These are phyloP conservation scores for Yoshiicerus persimilis DNA, from an alignment of 1,140 invertebrate species.

Conservation along the genomic window DNA sequence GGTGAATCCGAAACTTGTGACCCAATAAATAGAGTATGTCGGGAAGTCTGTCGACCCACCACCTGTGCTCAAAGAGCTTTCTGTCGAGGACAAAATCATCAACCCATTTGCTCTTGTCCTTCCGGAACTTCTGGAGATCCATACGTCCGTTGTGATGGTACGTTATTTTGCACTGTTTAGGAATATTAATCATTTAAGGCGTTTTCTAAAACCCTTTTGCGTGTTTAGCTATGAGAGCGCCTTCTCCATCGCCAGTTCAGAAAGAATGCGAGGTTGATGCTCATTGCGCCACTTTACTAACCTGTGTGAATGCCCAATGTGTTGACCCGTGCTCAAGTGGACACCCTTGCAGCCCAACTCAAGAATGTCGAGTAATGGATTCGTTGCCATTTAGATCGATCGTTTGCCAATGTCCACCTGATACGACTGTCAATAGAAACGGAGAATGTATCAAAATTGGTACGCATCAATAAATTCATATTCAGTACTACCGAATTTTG, in stretches of 20 bases:
- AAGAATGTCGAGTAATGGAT: conserved; percentile 75
- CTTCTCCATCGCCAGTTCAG: conserved; percentile 50
- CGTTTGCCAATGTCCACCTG: conserved; percentile 76
- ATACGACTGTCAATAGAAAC: conserved; percentile 65
- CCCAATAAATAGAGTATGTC: conserved; percentile 76
- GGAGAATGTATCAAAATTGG: conserved; percentile 66
- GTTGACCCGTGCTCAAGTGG: conserved; percentile 71
- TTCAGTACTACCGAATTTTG: background rate
- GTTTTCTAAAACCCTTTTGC: background rate
- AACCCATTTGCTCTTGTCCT: conserved; percentile 74
- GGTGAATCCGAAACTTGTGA: conserved; percentile 82
- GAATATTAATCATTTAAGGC: background rate
- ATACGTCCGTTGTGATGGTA: conserved; percentile 66
- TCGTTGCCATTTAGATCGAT: conserved; percentile 75
- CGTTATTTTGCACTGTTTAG: background rate
- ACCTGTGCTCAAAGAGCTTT: conserved; percentile 73
- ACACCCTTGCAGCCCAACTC: conserved; percentile 69
- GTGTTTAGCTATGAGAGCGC: background rate
- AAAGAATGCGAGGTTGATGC: conserved; percentile 71
- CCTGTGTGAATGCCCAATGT: conserved; percentile 75
- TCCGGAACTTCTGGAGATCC: conserved; percentile 75
- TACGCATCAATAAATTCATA: conserved; percentile 32
- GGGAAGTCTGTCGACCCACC: conserved; percentile 75
- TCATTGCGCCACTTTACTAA: conserved; percentile 71
- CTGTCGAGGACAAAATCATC: conserved; percentile 72